Percentiles rank a stretch among this genome's conserved stretches.
phyloP scores from a whole-genome alignment of 2,797 vertebrate species.

The Trichosurus vulpecula region DNA sequence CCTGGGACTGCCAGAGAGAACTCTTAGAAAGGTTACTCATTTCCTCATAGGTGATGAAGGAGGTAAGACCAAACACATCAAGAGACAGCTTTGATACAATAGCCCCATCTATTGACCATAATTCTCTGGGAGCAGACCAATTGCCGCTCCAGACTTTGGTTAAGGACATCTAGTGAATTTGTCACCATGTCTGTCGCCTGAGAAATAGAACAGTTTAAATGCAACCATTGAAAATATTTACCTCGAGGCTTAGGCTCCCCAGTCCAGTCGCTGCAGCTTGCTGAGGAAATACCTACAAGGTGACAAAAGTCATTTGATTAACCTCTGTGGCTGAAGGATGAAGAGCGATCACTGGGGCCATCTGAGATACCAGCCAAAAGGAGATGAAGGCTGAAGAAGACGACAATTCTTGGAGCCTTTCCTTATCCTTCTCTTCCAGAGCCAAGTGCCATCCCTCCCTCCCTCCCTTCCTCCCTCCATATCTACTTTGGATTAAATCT shows the following conservation, averaged over 20 bases:
- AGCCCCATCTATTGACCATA: neutral
- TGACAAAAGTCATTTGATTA: conserved; percentile 53
- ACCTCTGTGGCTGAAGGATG: neutral
- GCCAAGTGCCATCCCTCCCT: neutral
- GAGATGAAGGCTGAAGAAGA: neutral
- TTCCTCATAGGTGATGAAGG: neutral
- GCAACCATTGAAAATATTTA: conserved; percentile 45
- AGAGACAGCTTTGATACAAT: neutral
- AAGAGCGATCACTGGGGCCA: neutral
- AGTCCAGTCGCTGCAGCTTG: conserved; percentile 61
- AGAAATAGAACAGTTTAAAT: neutral
- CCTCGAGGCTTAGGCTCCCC: conserved; percentile 74
- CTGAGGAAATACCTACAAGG: conserved; percentile 66
- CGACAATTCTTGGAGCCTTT: neutral
- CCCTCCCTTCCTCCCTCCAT: neutral
- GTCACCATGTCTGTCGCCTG: neutral
- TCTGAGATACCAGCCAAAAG: neutral
- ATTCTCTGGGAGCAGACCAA: conserved; percentile 1
- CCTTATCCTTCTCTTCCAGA: neutral
- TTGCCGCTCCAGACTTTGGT: neutral
- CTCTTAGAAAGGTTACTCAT: neutral
- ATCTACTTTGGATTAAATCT: neutral
- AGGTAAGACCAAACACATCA: neutral
- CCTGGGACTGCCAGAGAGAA: conserved; percentile 16
- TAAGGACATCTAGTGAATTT: conserved; percentile 11